Percentiles rank a stretch among this genome's conserved stretches.
These are phyloP conservation scores for Sorex fumeus DNA, from an alignment of 2,113 vertebrate genomes.

Conservation along the genomic window DNA sequence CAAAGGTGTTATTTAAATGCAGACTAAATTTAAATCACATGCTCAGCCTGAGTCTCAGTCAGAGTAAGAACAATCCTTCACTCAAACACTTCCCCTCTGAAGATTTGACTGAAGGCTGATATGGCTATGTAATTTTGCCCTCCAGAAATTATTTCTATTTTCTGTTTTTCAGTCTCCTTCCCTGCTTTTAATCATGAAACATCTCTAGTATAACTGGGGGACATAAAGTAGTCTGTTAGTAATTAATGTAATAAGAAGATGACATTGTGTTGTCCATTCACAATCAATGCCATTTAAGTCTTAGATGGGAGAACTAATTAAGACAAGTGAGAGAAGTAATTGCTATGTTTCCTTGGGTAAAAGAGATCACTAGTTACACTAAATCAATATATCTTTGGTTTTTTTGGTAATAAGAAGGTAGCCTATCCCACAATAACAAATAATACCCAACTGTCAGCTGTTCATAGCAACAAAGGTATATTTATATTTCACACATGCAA, in stretches of 20 bases:
- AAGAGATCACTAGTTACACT: background rate
- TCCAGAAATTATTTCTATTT: too few species aligned
- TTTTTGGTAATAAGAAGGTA: background rate
- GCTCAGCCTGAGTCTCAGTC: too few species aligned
- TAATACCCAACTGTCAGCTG: background rate
- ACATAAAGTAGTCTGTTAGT: background rate
- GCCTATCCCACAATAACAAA: background rate
- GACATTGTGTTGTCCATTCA: background rate
- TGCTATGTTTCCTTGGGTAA: background rate
- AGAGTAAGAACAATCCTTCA: too few species aligned
- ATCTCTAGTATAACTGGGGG: too few species aligned
- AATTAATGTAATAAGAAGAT: background rate
- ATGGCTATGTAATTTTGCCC: too few species aligned
- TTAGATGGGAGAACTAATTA: background rate
- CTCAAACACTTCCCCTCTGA: too few species aligned
- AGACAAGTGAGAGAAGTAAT: conserved; percentile 25
- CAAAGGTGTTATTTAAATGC: conserved; percentile 21
- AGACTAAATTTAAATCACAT: background rate
- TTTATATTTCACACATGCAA: background rate
- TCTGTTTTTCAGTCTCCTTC: too few species aligned
- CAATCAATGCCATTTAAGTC: background rate
- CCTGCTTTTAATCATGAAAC: too few species aligned
- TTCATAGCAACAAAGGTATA: conserved; percentile 29
- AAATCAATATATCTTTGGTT: conserved; percentile 16
- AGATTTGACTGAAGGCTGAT: too few species aligned